Evolutionary conservation across 2,888 invertebrate genomes (phyloP).

Genomic region (Chymomyza fuscimana): DNA sequence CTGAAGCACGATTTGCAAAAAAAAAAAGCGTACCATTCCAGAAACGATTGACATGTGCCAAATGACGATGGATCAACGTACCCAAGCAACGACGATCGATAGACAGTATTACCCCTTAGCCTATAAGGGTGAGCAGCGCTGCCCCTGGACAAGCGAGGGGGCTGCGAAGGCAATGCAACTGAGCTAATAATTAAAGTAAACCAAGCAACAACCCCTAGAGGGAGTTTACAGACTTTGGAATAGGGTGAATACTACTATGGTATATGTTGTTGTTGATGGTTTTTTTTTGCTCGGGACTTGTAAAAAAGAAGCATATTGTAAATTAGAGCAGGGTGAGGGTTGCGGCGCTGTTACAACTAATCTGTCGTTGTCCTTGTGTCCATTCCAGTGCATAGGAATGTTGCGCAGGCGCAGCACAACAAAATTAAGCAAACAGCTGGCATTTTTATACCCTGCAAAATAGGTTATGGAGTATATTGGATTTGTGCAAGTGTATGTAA

Average conservation of each 20-base stretch:
- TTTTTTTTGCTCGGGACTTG: constrained; percentile 31
- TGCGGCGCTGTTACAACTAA: constrained; percentile 56
- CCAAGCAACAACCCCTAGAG: constrained; percentile 59
- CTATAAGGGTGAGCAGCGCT: constrained; percentile 53
- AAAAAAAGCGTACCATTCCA: no score
- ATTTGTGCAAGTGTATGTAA: no score
- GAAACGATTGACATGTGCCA: constrained; percentile 73
- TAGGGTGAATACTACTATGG: constrained; percentile 50
- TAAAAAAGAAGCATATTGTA: constrained; percentile 43
- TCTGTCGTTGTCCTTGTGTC: constrained; percentile 34
- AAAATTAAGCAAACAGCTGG: constrained; percentile 50
- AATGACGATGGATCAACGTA: constrained; percentile 43
- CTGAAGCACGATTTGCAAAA: neutral
- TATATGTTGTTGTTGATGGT: constrained; percentile 7
- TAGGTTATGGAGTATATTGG: no score
- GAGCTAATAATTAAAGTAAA: constrained; percentile 70
- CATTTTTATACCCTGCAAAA: constrained; percentile 12
- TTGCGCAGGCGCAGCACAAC: constrained; percentile 10
- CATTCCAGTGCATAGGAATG: constrained; percentile 37
- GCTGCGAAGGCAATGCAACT: constrained; percentile 44
- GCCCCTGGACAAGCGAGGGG: constrained; percentile 26
- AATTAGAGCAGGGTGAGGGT: constrained; percentile 56
- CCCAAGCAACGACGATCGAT: constrained; percentile 20
- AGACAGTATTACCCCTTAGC: neutral
- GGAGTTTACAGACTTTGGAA: constrained; percentile 28